phyloP scores from a whole-genome alignment of 2,888 invertebrate species.

The Dioctria linearis region DNA sequence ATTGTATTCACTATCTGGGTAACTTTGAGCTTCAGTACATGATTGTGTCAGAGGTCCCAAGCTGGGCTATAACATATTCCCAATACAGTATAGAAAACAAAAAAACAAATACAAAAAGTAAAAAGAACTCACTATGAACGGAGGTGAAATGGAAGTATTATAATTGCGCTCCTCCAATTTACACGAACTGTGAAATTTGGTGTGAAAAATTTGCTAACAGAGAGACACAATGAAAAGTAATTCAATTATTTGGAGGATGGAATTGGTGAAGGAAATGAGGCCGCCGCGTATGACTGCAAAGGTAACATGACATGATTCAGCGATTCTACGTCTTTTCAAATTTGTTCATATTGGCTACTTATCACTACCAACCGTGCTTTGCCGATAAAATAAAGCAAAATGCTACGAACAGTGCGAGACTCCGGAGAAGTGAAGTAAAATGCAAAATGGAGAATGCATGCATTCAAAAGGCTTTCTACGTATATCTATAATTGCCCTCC shows the following conservation, averaged over 20 bases:
- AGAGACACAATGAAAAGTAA: slow-evolving; percentile 56
- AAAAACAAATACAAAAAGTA: slow-evolving; percentile 16
- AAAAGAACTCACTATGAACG: slow-evolving; percentile 14
- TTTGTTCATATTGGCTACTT: background rate
- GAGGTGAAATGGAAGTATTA: background rate
- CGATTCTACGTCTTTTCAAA: background rate
- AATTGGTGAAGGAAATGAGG: slow-evolving; percentile 36
- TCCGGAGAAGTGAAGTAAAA: slow-evolving; percentile 10
- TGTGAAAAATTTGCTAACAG: slow-evolving; percentile 43
- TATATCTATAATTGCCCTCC: slow-evolving; percentile 28
- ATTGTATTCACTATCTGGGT: slow-evolving; percentile 37
- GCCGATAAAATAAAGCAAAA: background rate
- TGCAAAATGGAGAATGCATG: slow-evolving; percentile 41
- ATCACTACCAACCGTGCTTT: background rate
- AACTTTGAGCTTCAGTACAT: slow-evolving; percentile 54
- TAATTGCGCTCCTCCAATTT: background rate
- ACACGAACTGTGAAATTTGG: slow-evolving; percentile 44
- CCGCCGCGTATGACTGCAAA: slow-evolving; percentile 25
- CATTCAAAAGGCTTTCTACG: slow-evolving; percentile 20
- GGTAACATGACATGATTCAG: slow-evolving; percentile 25
- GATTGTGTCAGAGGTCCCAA: slow-evolving; percentile 54
- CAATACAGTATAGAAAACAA: slow-evolving; percentile 42
- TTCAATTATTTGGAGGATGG: slow-evolving; percentile 56
- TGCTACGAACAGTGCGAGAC: background rate
- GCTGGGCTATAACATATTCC: slow-evolving; percentile 18